Evolutionary conservation across 2,797 vertebrate species (phyloP).

Genomic region (Percopsis omiscomaycus): DNA sequence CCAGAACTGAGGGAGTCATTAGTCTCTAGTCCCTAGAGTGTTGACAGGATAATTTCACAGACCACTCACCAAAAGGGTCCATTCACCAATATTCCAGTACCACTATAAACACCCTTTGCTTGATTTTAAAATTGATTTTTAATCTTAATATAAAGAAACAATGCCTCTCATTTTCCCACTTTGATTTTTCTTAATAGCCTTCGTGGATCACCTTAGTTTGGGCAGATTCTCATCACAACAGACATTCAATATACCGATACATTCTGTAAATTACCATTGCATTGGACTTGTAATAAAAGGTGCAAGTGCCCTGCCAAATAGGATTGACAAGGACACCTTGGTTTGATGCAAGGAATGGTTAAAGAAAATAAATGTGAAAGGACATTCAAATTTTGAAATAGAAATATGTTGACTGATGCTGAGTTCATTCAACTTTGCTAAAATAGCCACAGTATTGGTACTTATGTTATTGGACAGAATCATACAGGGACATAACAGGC

Average conservation of each 20-base stretch:
- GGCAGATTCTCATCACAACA: constrained; percentile 64
- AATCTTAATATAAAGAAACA: constrained; percentile 52
- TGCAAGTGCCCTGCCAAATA: constrained; percentile 28
- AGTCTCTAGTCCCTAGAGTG: constrained; percentile 42
- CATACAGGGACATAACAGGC: constrained; percentile 66
- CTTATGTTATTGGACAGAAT: constrained; percentile 57
- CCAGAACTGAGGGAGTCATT: constrained; percentile 71
- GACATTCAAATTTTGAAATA: constrained; percentile 44
- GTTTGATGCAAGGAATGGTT: constrained; percentile 52
- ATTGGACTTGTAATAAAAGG: constrained; percentile 54
- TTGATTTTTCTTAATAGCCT: constrained; percentile 55
- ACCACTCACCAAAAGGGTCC: constrained; percentile 54
- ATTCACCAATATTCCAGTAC: constrained; percentile 61
- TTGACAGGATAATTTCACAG: constrained; percentile 59
- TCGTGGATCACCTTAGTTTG: constrained; percentile 54
- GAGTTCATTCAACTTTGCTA: constrained; percentile 49
- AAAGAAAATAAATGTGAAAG: constrained; percentile 33
- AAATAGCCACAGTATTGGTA: constrained; percentile 47
- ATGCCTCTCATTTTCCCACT: constrained; percentile 39
- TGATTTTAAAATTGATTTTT: constrained; percentile 36
- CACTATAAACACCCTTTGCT: constrained; percentile 53
- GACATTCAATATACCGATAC: constrained; percentile 81
- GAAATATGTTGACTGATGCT: constrained; percentile 49
- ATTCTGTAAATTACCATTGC: constrained; percentile 78
- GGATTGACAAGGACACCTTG: constrained; percentile 68